A percentile compares a stretch with the other conserved stretches of the same genome.
Conservation (phyloP, 1,140 invertebrate genomes). For the Marisa cornuarietis region DNA sequence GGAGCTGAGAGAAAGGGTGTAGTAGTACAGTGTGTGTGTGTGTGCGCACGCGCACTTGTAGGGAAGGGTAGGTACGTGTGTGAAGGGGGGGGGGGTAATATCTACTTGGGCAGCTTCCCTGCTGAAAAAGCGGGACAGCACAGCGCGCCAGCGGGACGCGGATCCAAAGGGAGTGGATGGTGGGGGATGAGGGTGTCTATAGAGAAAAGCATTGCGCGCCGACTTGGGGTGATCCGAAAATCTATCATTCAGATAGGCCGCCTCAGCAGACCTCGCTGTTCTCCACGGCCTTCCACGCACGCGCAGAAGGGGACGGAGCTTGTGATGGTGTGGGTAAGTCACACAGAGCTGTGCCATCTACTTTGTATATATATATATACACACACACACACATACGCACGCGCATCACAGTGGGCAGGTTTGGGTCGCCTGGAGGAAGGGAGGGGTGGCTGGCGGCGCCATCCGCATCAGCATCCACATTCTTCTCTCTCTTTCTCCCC, state of each 20-base stretch:
- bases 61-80: too few relatives aligned
- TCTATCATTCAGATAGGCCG: constrained; percentile 11
- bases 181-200: not conserved
- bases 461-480: too few relatives aligned
- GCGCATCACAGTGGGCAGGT: too few relatives aligned
- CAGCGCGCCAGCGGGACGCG: not conserved
- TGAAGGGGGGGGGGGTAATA: too few relatives aligned
- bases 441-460: too few relatives aligned
- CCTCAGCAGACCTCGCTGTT: not conserved
- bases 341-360: not conserved
- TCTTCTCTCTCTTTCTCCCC: too few relatives aligned
- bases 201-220: not conserved
- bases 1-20: not conserved
- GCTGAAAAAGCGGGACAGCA: not conserved
- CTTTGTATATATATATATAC: not conserved
- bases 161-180: not conserved
- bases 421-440: too few relatives aligned
- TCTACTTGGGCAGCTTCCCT: not conserved
- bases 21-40: not conserved
- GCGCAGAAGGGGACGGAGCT: not conserved
- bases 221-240: constrained; percentile 5
- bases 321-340: not conserved
- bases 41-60: too few relatives aligned
- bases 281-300: not conserved
- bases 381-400: too few relatives aligned